Conservation (phyloP, 2,113 vertebrate genomes). For the Prionailurus viverrinus region DNA sequence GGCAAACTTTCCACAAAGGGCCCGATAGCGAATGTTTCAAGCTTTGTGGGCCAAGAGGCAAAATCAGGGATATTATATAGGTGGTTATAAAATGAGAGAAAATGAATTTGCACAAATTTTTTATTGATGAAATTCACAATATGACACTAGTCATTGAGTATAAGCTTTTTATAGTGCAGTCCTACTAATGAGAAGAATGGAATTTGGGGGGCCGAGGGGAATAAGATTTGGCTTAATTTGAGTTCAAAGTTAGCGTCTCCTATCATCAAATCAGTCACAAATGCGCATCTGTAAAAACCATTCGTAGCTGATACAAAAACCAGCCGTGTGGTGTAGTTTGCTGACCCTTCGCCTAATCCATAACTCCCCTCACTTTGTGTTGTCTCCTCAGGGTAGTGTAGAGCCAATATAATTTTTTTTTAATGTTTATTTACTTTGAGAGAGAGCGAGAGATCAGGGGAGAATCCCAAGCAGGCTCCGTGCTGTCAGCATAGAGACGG, state of each 20-base stretch:
- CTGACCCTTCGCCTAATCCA: neutral
- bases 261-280: neutral
- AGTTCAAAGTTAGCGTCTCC: neutral
- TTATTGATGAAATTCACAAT: slow-evolving; percentile 44
- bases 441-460: too few relatives aligned
- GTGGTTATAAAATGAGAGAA: neutral
- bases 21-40: neutral
- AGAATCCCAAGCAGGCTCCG: too few relatives aligned
- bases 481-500: too few relatives aligned
- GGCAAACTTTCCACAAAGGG: neutral
- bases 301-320: neutral
- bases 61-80: neutral
- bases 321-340: neutral
- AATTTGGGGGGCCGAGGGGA: neutral
- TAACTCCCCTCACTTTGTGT: neutral
- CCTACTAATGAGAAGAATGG: neutral
- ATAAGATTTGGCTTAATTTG: slow-evolving; percentile 23
- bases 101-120: neutral
- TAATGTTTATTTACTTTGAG: too few relatives aligned
- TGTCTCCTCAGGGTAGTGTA: neutral
- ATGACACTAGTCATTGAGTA: neutral
- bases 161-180: neutral
- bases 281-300: neutral
- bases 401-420: neutral
- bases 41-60: neutral